Base-by-base conservation (phyloP, 2,113 vertebrate species). In the Nibea coibor region DNA sequence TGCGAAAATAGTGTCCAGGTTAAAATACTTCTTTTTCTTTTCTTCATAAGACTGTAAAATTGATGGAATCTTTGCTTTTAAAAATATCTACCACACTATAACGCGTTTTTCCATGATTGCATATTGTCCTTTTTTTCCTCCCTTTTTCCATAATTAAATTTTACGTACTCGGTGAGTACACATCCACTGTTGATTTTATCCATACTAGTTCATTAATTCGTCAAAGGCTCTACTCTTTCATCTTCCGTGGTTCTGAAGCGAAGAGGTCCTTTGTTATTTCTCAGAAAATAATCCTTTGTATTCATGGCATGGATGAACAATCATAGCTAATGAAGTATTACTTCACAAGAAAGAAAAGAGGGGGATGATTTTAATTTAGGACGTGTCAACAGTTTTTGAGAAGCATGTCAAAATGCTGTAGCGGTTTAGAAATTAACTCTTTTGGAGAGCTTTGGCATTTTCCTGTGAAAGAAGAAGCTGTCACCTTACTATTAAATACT, bases 301-400 rank as follows among this genome's bases (percentile, higher is more conserved):
- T 91, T 89, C 72, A 78, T 63, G 65, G 53, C 80, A 87, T 81
- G 85, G 83, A 80, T 66, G 83, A 86, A 79, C 82, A 91, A 84
- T 87, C 78, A 62, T 47, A 81, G 64, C 80, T 92, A 89, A 93
- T 84, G 78, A 91, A 90, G 82, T 87, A 85, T 88, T 82, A 66
- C 82, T 88, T 75, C 72, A 54, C 63, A 19, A 1, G 51, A 77
- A 82, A 78, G 78, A 86, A 88, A 88, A 82, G 81, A 77, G 83
- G 69, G 72, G 67, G 70, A 79, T 65, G 59, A 81, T 87, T 93
- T 91, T 88, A 86, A 92, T 93, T 92, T 90, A 66, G 78, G 81
- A 87, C 20, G 77, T 88, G 90, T 84, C 90, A 90, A 92, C 82
- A 83, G 80, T 82, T 90, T 90, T 78, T 62, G 51, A 77, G 62